phyloP scores from a whole-genome alignment of 2,888 invertebrate species.

The Campaea margaritaria region DNA sequence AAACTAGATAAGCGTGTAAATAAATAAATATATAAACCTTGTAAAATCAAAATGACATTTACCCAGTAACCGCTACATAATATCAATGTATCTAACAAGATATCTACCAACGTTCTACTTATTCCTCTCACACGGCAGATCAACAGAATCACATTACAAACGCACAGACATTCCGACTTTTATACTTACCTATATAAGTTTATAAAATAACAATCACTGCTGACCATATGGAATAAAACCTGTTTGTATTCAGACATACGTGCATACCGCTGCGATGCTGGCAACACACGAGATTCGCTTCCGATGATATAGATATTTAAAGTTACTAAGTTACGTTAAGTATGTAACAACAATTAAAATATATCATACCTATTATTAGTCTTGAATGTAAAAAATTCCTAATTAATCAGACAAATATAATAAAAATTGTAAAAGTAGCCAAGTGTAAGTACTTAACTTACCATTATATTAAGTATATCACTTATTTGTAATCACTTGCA shows the following conservation, averaged over 20 bases:
- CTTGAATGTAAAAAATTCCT: too few relatives aligned
- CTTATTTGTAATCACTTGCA: too few relatives aligned
- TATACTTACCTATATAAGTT: conserved; percentile 27
- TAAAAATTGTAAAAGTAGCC: too few relatives aligned
- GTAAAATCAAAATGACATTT: neutral
- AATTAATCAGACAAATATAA: too few relatives aligned
- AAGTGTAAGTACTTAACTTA: too few relatives aligned
- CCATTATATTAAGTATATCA: too few relatives aligned
- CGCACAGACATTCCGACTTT: conserved; percentile 31
- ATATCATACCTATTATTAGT: too few relatives aligned
- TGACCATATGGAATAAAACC: conserved; percentile 73
- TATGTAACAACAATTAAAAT: neutral
- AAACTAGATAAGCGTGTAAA: too few relatives aligned
- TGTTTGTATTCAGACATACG: conserved; percentile 60
- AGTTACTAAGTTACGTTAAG: neutral
- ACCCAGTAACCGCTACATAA: too few relatives aligned
- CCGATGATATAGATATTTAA: conserved; percentile 19
- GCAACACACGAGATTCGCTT: conserved; percentile 24
- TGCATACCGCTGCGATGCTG: conserved; percentile 43
- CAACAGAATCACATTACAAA: conserved; percentile 28
- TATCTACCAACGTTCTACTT: too few relatives aligned
- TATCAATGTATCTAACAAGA: too few relatives aligned
- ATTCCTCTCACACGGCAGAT: neutral
- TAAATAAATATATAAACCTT: too few relatives aligned
- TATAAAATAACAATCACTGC: conserved; percentile 71